Base-by-base conservation (phyloP, 1,140 invertebrate genomes). In the Notospermus geniculatus region DNA sequence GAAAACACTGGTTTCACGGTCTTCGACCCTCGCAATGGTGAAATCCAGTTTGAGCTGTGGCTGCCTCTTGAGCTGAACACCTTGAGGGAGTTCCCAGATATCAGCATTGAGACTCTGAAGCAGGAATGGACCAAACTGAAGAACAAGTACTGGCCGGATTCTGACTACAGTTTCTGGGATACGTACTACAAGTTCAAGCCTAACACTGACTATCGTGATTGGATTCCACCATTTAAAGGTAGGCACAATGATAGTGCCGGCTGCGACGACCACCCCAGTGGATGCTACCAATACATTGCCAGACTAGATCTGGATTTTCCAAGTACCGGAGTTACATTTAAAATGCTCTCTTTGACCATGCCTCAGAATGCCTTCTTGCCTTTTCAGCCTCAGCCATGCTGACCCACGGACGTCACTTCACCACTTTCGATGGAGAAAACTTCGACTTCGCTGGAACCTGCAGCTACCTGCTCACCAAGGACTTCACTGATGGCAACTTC, bases 41-140 rank as follows among this genome's bases (percentile, higher is more conserved):
- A 90, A 32, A 87, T 95, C 65, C 85, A 89, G 57, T 78, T 92
- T 29, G 91, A 94, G 72, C 89, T 95, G 69, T 93, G 92, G 71
- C 78, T 94, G 19, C 91, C 92, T 0, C 88, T 94, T 83, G 90
- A 91, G 0, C 91, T 91, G 90, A 90, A 93, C 72, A 88, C 90
- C 0, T 93, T 95, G 73, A 91, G 93, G 73, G 87, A 91, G 69
- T 90, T 89, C 0, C 91, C 92, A 0, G 87, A 88, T 71, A 43
- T 65, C 19, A 36, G 43, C 17, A 19, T 54, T 2, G 62, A 66
- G 22, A n/a, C 65, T 15, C 63, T 64, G 52, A 58, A 65, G 23
- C 32, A 7, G 25, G 46, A 50, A n/a, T 19, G 19, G 19, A 50
- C n/a, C 4, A 50, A 41, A 5, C 23, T 25, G 50, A 43, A 36